Conservation (phyloP, 2,888 invertebrate species). For the Athalia cordata region DNA sequence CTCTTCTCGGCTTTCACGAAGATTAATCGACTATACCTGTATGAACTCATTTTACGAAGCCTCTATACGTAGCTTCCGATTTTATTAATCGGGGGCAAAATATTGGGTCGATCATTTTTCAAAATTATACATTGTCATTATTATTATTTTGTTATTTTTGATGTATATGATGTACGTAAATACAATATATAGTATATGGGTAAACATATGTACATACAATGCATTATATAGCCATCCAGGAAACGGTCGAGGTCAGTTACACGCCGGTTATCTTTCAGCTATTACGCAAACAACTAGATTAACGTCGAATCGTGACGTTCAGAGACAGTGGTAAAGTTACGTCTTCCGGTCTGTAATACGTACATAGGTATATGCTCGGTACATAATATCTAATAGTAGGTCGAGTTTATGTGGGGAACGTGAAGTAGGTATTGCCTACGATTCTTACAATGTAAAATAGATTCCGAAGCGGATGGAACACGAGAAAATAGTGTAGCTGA, state of each 20-base stretch:
- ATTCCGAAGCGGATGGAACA: too few species aligned
- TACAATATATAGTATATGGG: not conserved
- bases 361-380: slow-evolving; percentile 7
- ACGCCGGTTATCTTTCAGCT: slow-evolving; percentile 33
- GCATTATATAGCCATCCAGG: slow-evolving; percentile 16
- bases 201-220: not conserved
- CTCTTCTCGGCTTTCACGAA: slow-evolving; percentile 8
- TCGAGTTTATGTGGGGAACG: slow-evolving; percentile 23
- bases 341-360: slow-evolving; percentile 33
- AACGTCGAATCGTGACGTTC: slow-evolving; percentile 37
- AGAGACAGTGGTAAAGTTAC: slow-evolving; percentile 23
- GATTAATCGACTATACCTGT: slow-evolving; percentile 9
- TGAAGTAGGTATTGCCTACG: not conserved
- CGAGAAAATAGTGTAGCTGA: too few species aligned
- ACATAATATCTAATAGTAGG: slow-evolving; percentile 16
- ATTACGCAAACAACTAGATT: slow-evolving; percentile 36
- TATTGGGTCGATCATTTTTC: too few species aligned
- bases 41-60: too few species aligned
- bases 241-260: slow-evolving; percentile 37
- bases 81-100: not conserved
- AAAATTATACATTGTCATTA: too few species aligned
- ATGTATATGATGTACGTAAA: too few species aligned
- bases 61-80: not conserved
- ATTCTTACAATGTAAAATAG: too few species aligned
- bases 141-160: too few species aligned